Base-by-base conservation (phyloP, 2,797 vertebrate species). In the Podarcis lilfordi region DNA sequence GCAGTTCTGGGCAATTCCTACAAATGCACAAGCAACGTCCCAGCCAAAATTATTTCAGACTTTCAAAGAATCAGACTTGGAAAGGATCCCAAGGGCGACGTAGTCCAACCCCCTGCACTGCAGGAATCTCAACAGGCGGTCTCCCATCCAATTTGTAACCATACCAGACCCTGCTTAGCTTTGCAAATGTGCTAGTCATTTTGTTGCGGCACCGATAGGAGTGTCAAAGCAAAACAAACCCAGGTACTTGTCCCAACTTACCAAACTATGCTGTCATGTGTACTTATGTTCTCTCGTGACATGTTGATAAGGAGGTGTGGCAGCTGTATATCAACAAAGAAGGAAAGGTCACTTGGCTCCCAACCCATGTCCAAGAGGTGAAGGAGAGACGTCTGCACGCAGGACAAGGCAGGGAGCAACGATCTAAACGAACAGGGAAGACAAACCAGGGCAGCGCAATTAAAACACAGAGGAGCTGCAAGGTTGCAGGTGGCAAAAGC, bases 331-430 rank as follows among this genome's bases (percentile, higher is more conserved):
- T 97, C 96, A 75, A 97, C 94, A 94, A 99, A 99, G 93, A 99
- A 98, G 83, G 97, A 92, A 13, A 99, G 98, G 92, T 99, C 98
- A 0, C 97, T 97, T 0, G 98, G 97, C 89, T 99, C 98, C 98
- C 99, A 99, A 93, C 98, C 98, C 98, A 99, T 98, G 93, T 99
- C 98, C 71, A 99, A 90, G 88, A 99, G 98, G 92, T 99, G 99
- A 90, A 99, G 96, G 82, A 99, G 95, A 87, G 98, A 97, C 10
- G 98, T 99, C 96, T 99, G 99, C 83, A 99, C 97, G 92, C 98
- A 99, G 0, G 98, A 99, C 80, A 99, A 96, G 80, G 98, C 98
- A 43, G 99, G 98, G 81, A 99, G 97, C 92, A 99, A 95, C 0
- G 98, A 97, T 95, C 99, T 99, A 91, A 85, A 95, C 13, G 83